phyloP scores from a whole-genome alignment of 2,113 vertebrate species.

The Centropus bengalensis region DNA sequence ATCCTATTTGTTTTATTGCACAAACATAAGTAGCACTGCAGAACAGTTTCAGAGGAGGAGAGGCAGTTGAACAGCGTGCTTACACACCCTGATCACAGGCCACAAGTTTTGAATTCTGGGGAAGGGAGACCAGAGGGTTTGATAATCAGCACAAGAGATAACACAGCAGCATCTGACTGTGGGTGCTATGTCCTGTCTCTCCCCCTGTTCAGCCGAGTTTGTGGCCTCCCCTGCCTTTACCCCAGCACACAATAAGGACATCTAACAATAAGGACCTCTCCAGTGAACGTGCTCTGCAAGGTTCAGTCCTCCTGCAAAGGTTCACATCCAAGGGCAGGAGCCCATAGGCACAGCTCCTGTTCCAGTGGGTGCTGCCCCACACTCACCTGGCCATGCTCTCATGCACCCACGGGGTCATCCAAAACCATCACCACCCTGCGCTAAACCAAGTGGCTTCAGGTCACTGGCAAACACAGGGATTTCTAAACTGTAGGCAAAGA shows the following conservation, averaged over 20 bases:
- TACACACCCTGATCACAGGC: accelerated
- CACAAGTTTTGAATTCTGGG: background rate
- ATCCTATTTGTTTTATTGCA: constrained; percentile 4
- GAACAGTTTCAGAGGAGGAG: background rate
- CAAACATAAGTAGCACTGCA: background rate
- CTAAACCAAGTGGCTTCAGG: background rate
- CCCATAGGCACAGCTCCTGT: background rate
- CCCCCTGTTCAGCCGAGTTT: background rate
- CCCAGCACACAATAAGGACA: background rate
- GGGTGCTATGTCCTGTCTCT: background rate
- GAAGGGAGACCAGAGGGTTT: background rate
- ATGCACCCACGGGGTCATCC: background rate
- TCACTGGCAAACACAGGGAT: background rate
- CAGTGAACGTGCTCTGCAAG: background rate
- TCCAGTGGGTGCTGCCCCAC: background rate
- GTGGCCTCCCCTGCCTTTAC: background rate
- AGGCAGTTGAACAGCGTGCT: background rate
- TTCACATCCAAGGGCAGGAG: background rate
- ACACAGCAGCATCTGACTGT: background rate
- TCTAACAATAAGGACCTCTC: background rate
- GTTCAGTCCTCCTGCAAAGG: background rate
- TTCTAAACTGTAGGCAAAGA: background rate
- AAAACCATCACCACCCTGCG: background rate
- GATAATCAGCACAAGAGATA: background rate
- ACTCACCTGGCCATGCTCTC: background rate